Percentiles rank a stretch among this genome's conserved stretches.
Evolutionary conservation across 1,140 invertebrate species (phyloP).

Genomic region (Drosophila kepulauana): DNA sequence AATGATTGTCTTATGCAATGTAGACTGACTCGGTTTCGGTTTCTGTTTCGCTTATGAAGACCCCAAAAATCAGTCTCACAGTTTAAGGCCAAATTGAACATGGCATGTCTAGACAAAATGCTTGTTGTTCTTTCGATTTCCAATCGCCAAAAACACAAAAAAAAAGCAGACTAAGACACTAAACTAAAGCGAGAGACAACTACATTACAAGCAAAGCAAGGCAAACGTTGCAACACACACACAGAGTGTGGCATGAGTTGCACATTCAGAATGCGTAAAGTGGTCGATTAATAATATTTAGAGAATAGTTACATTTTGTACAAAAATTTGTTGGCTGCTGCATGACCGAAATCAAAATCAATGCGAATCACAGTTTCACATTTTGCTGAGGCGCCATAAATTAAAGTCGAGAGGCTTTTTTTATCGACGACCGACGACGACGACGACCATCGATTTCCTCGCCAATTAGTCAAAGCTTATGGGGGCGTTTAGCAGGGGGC

Average conservation of each 20-base stretch:
- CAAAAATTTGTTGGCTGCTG: constrained; percentile 48
- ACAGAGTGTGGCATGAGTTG: constrained; percentile 56
- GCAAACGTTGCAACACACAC: constrained; percentile 10
- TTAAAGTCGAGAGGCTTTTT: constrained; percentile 37
- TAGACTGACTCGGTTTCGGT: not conserved
- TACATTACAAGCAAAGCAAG: constrained; percentile 16
- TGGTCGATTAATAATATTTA: constrained; percentile 62
- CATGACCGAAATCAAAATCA: constrained; percentile 52
- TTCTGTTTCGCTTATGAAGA: constrained; percentile 6
- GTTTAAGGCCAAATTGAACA: constrained; percentile 70
- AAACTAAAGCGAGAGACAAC: constrained; percentile 13
- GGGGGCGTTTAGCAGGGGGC: constrained; percentile 51
- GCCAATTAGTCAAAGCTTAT: constrained; percentile 80
- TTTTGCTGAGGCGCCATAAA: constrained; percentile 44
- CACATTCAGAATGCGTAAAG: constrained; percentile 67
- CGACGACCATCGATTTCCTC: constrained; percentile 63
- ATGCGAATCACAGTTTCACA: constrained; percentile 28
- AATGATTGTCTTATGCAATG: too few relatives aligned
- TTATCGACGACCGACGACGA: constrained; percentile 50
- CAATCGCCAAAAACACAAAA: constrained; percentile 28
- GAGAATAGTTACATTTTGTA: constrained; percentile 63
- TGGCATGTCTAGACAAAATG: constrained; percentile 70
- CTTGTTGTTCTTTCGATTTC: constrained; percentile 63
- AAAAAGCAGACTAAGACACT: constrained; percentile 33
- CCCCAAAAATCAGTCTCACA: constrained; percentile 17